Evolutionary conservation across 2,888 invertebrate genomes (phyloP), one percentile per base, ranked within the genome.

Genomic region (Microplitis manilae): DNA sequence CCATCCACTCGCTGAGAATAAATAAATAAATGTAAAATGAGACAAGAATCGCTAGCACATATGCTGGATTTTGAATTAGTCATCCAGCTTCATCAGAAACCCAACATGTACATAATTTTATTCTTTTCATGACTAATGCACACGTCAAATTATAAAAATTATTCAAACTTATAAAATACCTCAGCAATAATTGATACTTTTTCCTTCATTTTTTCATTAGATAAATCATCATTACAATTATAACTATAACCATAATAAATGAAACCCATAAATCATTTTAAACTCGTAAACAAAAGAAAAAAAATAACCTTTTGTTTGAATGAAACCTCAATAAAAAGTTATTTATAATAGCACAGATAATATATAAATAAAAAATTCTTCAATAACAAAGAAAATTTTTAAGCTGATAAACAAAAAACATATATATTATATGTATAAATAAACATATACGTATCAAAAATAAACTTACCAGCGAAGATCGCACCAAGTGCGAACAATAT

Each of bases 381-480:
- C 17, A 30, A 15, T 41, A 62, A 65, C 75, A 69, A 76, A 69
- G 76, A 73, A 72, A 76, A 76, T 64, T 64, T 20, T 50, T 60
- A 39, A 65, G 65, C 50, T 20, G 20, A 20, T 7, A 39, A 68
- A 77, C 76, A 79, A 80, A 79, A 75, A 59, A 74, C 72, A 50
- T n/a, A 39, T 30, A 2, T 30, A 30, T 30, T 71, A 50, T n/a
- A 39, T 30, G 4, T 30, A 30, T 30, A 30, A 30, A 30, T 17
- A 17, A 17, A 17, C 1, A 17, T 17, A 40, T 61, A n/a, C 65
- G 64, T 41, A 6, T 20, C 38, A 69, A 39, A 61, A 71, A 79
- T 13, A 71, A 73, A 87, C 90, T 90, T 85, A 91, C 91, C 90
- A 86, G 89, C 89, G 81, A 91, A 81, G 82, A 90, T 84, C 87